Percentiles rank a stretch among this genome's conserved stretches.
phyloP scores from a whole-genome alignment of 1,140 invertebrate species.

The Eupristina koningsbergeri region DNA sequence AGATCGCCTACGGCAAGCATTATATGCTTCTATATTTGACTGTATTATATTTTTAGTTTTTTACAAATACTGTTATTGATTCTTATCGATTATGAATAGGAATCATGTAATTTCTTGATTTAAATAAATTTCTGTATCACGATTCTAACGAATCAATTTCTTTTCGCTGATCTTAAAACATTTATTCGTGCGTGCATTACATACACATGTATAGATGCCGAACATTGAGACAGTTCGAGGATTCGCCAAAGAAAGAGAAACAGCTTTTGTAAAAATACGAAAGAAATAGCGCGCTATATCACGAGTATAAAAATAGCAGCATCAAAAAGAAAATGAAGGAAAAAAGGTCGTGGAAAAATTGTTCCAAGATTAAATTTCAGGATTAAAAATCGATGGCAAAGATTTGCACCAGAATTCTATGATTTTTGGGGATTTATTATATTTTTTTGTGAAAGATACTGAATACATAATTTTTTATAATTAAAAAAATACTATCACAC shows the following conservation, averaged over 20 bases:
- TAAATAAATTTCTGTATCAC: not conserved
- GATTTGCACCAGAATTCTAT: not conserved
- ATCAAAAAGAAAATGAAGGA: not conserved
- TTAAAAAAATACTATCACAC: too few relatives aligned
- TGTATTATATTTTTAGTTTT: too few relatives aligned
- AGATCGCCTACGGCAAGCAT: too few relatives aligned
- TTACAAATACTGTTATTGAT: too few relatives aligned
- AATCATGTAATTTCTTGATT: not conserved
- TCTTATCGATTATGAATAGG: not conserved
- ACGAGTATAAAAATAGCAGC: conserved; percentile 23
- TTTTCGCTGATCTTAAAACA: not conserved
- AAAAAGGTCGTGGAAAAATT: conserved; percentile 6
- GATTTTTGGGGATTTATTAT: not conserved
- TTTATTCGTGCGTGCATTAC: not conserved
- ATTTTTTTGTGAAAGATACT: not conserved
- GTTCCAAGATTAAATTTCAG: not conserved
- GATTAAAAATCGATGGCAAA: not conserved
- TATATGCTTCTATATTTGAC: too few relatives aligned
- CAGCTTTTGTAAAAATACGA: not conserved
- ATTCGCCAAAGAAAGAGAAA: conserved; percentile 39
- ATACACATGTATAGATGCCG: not conserved
- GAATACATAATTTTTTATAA: too few relatives aligned
- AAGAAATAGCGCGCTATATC: not conserved
- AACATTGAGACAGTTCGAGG: not conserved
- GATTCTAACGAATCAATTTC: not conserved